Evolutionary conservation across 2,797 vertebrate species (phyloP).

Genomic region (Potorous gilbertii): DNA sequence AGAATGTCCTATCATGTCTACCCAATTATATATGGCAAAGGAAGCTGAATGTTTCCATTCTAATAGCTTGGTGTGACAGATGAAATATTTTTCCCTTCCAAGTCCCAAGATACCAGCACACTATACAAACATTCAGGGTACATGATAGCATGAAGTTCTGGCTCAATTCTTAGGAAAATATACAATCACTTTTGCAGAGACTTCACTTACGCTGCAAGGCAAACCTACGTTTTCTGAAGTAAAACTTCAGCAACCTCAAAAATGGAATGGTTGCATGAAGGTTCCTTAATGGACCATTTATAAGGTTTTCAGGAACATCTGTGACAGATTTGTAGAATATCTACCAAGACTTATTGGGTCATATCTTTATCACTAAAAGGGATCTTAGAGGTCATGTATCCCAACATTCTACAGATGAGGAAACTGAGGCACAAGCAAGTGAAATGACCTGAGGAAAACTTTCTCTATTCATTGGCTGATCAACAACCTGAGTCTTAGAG

Average conservation of each 20-base stretch:
- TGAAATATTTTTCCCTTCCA: conserved; percentile 31
- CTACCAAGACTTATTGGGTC: not conserved
- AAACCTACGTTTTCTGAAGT: conserved; percentile 7
- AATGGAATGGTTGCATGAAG: not conserved
- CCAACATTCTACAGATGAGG: not conserved
- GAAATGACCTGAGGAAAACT: not conserved
- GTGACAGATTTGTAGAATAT: not conserved
- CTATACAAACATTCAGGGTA: conserved; percentile 24
- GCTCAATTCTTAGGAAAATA: conserved; percentile 17
- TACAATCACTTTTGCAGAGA: not conserved
- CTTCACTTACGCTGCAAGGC: not conserved
- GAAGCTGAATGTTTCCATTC: conserved; percentile 44
- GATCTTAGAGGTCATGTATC: not conserved
- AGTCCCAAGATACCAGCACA: conserved; percentile 21
- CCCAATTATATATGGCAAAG: conserved; percentile 59
- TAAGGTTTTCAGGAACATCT: conserved; percentile 8
- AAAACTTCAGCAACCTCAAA: not conserved
- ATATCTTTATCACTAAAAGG: not conserved
- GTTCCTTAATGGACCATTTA: not conserved
- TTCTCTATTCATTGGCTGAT: not conserved
- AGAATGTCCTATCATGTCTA: conserved; percentile 31
- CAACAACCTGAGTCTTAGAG: not conserved
- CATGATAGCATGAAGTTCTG: conserved; percentile 14
- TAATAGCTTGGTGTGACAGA: conserved; percentile 55
- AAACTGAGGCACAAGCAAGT: not conserved